A percentile compares a stretch with the other conserved stretches of the same genome.
These are phyloP conservation scores for Percina caprodes DNA, from an alignment of 2,113 vertebrate genomes.

Conservation along the genomic window DNA sequence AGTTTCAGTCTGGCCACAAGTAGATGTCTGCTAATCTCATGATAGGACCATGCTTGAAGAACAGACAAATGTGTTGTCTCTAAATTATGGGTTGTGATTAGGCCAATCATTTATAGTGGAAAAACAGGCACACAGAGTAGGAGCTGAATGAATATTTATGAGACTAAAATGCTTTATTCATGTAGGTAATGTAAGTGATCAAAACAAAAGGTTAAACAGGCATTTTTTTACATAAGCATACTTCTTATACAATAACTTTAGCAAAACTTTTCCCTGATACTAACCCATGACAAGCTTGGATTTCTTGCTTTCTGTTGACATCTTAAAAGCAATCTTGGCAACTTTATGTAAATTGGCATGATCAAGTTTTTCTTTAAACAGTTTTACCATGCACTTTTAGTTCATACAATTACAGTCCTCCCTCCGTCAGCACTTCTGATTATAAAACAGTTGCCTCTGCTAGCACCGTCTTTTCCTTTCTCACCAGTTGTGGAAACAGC, in stretches of 20 bases:
- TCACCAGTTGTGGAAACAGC: neutral
- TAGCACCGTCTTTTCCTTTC: neutral
- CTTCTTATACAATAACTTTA: constrained; percentile 1
- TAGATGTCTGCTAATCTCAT: constrained; percentile 63
- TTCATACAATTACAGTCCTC: constrained; percentile 4
- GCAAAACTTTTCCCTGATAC: neutral
- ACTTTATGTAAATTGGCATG: neutral
- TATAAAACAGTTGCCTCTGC: neutral
- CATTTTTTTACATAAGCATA: neutral
- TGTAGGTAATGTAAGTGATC: constrained; percentile 21
- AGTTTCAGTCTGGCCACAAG: constrained; percentile 43
- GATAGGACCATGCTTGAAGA: constrained; percentile 34
- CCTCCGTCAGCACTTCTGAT: constrained; percentile 7
- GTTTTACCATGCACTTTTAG: neutral
- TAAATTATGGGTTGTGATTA: constrained; percentile 66
- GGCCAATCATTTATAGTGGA: constrained; percentile 48
- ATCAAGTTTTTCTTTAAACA: neutral
- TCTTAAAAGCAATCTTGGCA: constrained; percentile 32
- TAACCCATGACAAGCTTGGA: neutral
- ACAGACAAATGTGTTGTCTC: constrained; percentile 54
- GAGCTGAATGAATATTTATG: constrained; percentile 44
- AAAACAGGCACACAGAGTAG: constrained; percentile 36
- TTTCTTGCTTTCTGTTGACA: constrained; percentile 15
- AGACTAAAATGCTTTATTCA: constrained; percentile 47
- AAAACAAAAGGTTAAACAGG: neutral